Conservation (phyloP, 2,113 vertebrate genomes). For the Piaya cayana region DNA sequence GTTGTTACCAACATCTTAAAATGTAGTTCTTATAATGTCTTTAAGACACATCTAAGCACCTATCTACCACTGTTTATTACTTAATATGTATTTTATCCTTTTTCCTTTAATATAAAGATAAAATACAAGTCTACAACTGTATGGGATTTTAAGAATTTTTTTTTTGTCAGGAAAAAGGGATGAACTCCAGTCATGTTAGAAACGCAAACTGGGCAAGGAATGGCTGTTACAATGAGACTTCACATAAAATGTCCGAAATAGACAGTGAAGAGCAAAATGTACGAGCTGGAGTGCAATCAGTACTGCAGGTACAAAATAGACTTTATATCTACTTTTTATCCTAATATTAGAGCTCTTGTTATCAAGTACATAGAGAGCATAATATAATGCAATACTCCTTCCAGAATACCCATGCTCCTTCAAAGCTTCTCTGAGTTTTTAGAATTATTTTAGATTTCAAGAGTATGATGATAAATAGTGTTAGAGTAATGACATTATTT, state of each 20-base stretch:
- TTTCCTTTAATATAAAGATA: background rate
- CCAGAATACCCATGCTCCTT: background rate
- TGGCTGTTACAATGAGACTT: constrained; percentile 77
- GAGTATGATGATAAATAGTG: background rate
- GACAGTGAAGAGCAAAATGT: constrained; percentile 87
- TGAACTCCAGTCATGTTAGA: constrained; percentile 72
- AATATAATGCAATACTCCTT: background rate
- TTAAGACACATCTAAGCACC: background rate
- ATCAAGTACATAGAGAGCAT: background rate
- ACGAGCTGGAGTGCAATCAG: constrained; percentile 89
- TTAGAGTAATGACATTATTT: background rate
- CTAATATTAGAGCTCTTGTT: background rate
- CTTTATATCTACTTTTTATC: background rate
- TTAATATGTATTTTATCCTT: background rate
- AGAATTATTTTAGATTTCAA: background rate
- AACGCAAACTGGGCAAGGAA: constrained; percentile 81
- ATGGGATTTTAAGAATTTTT: background rate
- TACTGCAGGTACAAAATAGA: constrained; percentile 85
- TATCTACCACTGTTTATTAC: background rate
- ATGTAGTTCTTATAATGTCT: background rate
- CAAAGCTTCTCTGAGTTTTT: background rate
- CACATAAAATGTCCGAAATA: constrained; percentile 78
- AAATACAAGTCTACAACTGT: background rate
- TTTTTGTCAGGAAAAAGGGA: constrained; percentile 78
- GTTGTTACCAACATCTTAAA: background rate